These are phyloP conservation scores for Theropithecus gelada DNA, from an alignment of 2,113 vertebrate species.

Conservation along the genomic window DNA sequence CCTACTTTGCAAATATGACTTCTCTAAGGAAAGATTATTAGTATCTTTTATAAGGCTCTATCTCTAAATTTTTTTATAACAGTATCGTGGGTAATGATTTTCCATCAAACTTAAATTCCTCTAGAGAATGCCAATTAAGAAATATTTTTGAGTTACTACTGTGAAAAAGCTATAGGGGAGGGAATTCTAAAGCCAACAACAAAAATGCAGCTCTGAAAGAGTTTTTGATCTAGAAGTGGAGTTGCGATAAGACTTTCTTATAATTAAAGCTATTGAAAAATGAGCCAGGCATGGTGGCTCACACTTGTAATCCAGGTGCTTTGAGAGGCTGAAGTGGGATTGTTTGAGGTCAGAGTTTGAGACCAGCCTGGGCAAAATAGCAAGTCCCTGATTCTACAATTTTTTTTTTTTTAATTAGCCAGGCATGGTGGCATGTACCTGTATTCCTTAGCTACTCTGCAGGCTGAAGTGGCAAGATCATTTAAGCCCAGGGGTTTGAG, in stretches of 20 bases:
- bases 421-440: no score
- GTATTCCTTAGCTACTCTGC: no score
- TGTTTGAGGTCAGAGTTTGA: no score
- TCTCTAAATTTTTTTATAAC: neutral
- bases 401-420: no score
- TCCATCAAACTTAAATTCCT: constrained; percentile 25
- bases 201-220: neutral
- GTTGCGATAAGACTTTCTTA: neutral
- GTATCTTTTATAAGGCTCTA: neutral
- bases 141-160: constrained; percentile 1
- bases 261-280: neutral
- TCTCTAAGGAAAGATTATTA: neutral
- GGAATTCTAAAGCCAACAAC: constrained; percentile 19
- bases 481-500: no score
- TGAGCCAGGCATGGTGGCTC: no score
- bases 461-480: no score
- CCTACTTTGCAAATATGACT: neutral
- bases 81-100: neutral
- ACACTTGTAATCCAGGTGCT: no score
- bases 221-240: neutral
- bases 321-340: no score
- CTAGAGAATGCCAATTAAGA: neutral
- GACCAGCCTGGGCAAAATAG: no score
- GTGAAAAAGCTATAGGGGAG: neutral
- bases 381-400: no score